A percentile compares a stretch with the other conserved stretches of the same genome.
Conservation (phyloP, 2,797 vertebrate genomes). For the Triplophysa bombifrons region DNA sequence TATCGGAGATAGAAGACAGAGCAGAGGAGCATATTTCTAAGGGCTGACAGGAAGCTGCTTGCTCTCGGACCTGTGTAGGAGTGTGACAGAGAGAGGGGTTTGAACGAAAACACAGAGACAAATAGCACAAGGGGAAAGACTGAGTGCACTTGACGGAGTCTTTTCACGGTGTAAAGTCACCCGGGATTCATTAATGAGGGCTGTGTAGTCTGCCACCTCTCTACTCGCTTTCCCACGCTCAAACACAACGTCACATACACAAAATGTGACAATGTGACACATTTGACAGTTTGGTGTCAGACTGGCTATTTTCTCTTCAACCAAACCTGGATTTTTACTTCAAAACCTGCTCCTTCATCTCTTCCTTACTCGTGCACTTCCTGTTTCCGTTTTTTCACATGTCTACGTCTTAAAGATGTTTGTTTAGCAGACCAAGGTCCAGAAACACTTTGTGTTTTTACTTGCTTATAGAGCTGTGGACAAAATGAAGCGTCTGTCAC, state of each 20-base stretch:
- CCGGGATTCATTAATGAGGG: constrained; percentile 64
- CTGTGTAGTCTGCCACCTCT: constrained; percentile 62
- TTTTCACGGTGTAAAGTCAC: constrained; percentile 58
- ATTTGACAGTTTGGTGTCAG: constrained; percentile 85
- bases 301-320: constrained; percentile 60
- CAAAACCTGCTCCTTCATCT: constrained; percentile 18
- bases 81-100: constrained; percentile 31
- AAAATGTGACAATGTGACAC: constrained; percentile 78
- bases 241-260: constrained; percentile 59
- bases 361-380: neutral
- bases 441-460: too few relatives aligned
- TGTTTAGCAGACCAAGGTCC: too few relatives aligned
- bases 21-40: constrained; percentile 68
- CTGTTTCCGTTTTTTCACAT: too few relatives aligned
- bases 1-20: constrained; percentile 60
- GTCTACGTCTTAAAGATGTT: too few relatives aligned
- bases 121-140: constrained; percentile 43
- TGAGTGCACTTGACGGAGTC: constrained; percentile 38
- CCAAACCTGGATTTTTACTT: constrained; percentile 54
- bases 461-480: too few relatives aligned
- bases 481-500: too few relatives aligned
- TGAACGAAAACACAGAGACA: constrained; percentile 37
- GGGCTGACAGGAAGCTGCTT: constrained; percentile 58
- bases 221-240: constrained; percentile 49
- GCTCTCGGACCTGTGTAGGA: constrained; percentile 57